Evolutionary conservation across 92 coral and sea anemone genomes (phyloP), one percentile per base, ranked within the genome.

Genomic region (Epizoanthus rinbou): DNA sequence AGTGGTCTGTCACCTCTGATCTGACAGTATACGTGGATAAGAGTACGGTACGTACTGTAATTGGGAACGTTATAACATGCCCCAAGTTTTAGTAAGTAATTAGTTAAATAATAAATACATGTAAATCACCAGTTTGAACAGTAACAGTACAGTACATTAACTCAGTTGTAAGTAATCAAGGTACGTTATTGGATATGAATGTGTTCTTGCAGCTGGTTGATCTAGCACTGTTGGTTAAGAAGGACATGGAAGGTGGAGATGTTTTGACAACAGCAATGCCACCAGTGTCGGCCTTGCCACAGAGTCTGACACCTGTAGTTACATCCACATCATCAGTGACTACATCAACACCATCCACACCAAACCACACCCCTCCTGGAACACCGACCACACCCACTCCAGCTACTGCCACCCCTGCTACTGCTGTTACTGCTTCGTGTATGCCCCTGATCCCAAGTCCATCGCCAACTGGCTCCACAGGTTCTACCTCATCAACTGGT

Each of bases 311-410:
- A 78, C 74, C 91, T 41, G 76, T 83, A 13, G 88, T 72, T 73
- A 71, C 92, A 76, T 82, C 93, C 16, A 84, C 97, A 33, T 76
- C 85, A 50, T 79, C 85, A 35, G 87, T 90, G 45, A 73, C 94
- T 45, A 75, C 93, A 13, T 85, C 95, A 5, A 76, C 95, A 70
- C 92, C 98, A 16, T 80, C 98, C 66, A 91, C 88, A 23, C 95
- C 98, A 64, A 93, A 91, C 90, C 98, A 92, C 87, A 93, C 99
- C 75, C 98, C 99, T 9, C 99, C 99, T 33, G 86, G 92, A 45
- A 96, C 98, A 43, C 98, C 99, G 3, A 93, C 99, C 84, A 96
- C 99, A 23, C 98, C 99, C 71, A 94, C 99, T 3, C 87, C 94
- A 17, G 33, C 84, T 52, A 80, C 50, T 15, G 84, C 64, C 24